Evolutionary conservation across 2,888 invertebrate genomes (phyloP).

Genomic region (Adela reaumurella): DNA sequence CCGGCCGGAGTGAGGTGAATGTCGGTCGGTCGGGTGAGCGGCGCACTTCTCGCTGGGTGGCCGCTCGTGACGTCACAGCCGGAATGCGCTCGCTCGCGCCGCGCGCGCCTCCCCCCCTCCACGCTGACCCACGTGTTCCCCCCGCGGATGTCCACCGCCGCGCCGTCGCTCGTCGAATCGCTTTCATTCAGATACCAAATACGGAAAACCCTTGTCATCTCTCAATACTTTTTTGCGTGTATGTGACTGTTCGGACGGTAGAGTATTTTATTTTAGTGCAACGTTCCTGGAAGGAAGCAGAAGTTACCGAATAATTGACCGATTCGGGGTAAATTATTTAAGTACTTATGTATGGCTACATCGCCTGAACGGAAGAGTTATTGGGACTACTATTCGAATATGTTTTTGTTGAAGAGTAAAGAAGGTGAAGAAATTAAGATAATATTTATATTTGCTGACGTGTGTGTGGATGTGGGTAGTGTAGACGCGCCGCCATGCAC

Average conservation of each 20-base stretch:
- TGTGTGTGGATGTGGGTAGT: no score
- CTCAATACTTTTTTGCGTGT: not conserved
- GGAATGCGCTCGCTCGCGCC: slow-evolving; percentile 46
- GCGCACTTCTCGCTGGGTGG: slow-evolving; percentile 49
- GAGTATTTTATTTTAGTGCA: no score
- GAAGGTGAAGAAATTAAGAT: no score
- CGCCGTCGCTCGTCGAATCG: slow-evolving; percentile 14
- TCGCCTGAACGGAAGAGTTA: no score
- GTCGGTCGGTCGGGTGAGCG: slow-evolving; percentile 22
- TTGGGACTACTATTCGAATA: no score
- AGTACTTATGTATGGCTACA: no score
- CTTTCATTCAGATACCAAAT: slow-evolving; percentile 33
- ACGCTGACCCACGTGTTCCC: slow-evolving; percentile 35
- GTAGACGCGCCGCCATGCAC: no score
- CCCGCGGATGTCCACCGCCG: slow-evolving; percentile 16
- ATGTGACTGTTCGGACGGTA: not conserved
- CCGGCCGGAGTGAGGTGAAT: not conserved
- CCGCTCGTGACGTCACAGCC: slow-evolving; percentile 54
- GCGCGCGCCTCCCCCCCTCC: slow-evolving; percentile 17
- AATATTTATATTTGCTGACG: no score
- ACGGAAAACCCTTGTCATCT: slow-evolving; percentile 11
- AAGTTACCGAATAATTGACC: not conserved
- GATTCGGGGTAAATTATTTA: no score
- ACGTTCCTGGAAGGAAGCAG: no score
- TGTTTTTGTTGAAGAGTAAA: no score